phyloP scores from a whole-genome alignment of 2,113 vertebrate species.

The Strix uralensis region DNA sequence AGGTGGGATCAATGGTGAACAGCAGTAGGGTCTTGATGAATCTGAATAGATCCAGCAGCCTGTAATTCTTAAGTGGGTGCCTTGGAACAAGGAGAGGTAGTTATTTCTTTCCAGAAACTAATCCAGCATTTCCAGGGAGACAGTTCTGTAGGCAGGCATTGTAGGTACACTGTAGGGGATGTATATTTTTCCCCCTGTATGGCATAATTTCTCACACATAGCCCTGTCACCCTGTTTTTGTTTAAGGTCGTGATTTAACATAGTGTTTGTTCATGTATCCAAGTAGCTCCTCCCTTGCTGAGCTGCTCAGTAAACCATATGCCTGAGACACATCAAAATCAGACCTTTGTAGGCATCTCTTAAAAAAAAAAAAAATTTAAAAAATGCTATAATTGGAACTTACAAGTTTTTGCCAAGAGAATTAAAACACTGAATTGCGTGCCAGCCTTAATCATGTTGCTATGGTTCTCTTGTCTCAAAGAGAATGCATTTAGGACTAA shows the following conservation, averaged over 20 bases:
- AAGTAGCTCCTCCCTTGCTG: constrained; percentile 18
- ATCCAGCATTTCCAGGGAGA: constrained; percentile 12
- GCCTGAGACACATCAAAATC: constrained; percentile 4
- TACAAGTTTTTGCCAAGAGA: constrained; percentile 45
- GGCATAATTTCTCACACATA: background rate
- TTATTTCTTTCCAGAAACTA: background rate
- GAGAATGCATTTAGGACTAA: constrained; percentile 11
- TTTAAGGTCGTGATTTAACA: constrained; percentile 10
- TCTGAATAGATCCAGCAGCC: background rate
- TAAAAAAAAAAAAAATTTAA: background rate
- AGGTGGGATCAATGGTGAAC: background rate
- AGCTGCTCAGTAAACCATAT: constrained; percentile 30
- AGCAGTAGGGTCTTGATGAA: background rate
- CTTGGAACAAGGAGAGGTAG: background rate
- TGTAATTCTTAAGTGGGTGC: background rate
- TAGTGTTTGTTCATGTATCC: background rate
- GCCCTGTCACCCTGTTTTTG: background rate
- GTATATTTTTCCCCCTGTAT: background rate
- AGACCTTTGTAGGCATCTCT: constrained; percentile 38
- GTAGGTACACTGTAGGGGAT: background rate
- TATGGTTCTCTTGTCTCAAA: constrained; percentile 50
- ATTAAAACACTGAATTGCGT: constrained; percentile 25
- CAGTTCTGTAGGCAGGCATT: background rate
- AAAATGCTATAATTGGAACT: constrained; percentile 27
- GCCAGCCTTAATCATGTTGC: constrained; percentile 49